Conservation (phyloP, 2,888 invertebrate species). For the Ennomos quercinarius region DNA sequence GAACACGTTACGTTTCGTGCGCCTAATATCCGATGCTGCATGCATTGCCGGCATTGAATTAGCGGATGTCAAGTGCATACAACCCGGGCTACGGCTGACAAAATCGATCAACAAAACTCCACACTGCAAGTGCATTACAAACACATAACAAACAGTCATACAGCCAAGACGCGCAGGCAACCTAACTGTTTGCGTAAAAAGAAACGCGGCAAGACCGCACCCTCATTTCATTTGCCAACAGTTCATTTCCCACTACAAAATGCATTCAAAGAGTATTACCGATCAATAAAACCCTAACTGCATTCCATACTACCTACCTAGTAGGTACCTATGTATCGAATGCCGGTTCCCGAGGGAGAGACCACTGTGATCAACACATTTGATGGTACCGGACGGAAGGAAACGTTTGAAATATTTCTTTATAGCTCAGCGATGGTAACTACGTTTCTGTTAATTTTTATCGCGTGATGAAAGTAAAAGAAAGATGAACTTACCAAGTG, state of each 20-base stretch:
- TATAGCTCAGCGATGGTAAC: not conserved
- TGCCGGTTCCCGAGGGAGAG: slow-evolving; percentile 55
- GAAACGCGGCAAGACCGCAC: slow-evolving; percentile 23
- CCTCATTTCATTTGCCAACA: slow-evolving; percentile 21
- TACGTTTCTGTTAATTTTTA: not conserved
- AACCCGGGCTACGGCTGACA: slow-evolving; percentile 6
- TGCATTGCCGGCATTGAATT: slow-evolving; percentile 14
- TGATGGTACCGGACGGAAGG: not conserved
- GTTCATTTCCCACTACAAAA: slow-evolving; percentile 7
- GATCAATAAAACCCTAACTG: slow-evolving; percentile 52
- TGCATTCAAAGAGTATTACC: slow-evolving; percentile 39
- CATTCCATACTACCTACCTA: slow-evolving; percentile 35
- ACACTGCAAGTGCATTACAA: slow-evolving; percentile 13
- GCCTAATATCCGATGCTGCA: slow-evolving; percentile 21
- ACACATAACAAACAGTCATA: too few species aligned
- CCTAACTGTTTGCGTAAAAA: not conserved
- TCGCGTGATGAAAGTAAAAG: slow-evolving; percentile 25
- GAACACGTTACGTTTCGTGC: slow-evolving; percentile 6
- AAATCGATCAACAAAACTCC: slow-evolving; percentile 15
- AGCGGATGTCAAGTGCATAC: slow-evolving; percentile 30
- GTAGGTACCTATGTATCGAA: slow-evolving; percentile 46
- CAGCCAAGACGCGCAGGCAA: not conserved
- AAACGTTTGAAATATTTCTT: not conserved
- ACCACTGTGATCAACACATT: slow-evolving; percentile 4
- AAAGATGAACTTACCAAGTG: slow-evolving; percentile 65